phyloP scores from a whole-genome alignment of 2,113 vertebrate species.

The Myrmophylax atrothorax region DNA sequence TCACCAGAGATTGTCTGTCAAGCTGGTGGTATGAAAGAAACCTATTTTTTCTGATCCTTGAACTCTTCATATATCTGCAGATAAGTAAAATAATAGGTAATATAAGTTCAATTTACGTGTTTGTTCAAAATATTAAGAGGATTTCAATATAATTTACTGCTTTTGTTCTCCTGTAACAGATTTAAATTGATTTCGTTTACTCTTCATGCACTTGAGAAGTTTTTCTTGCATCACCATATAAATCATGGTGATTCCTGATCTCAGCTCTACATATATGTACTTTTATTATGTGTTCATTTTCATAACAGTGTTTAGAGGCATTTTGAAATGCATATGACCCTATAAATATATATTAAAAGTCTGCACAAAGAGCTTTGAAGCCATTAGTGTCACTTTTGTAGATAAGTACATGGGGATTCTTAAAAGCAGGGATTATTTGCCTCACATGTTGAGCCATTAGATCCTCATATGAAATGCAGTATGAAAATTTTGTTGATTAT shows the following conservation, averaged over 20 bases:
- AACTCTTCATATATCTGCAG: background rate
- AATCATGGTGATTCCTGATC: background rate
- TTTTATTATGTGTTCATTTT: background rate
- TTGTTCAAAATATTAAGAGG: background rate
- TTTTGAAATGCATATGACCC: background rate
- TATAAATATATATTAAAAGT: background rate
- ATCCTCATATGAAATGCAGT: background rate
- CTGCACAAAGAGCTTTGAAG: slow-evolving; percentile 7
- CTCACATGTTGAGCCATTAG: background rate
- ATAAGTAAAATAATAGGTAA: background rate
- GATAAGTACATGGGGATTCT: slow-evolving; percentile 2
- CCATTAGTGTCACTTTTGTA: background rate
- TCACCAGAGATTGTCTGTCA: background rate
- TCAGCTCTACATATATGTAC: background rate
- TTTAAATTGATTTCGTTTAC: background rate
- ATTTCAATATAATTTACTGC: background rate
- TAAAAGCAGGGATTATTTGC: slow-evolving; percentile 12
- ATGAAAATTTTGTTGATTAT: background rate
- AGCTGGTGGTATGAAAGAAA: background rate
- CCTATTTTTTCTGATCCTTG: background rate
- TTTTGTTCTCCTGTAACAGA: background rate
- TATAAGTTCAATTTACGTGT: background rate
- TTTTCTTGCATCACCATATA: background rate
- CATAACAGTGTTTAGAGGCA: background rate
- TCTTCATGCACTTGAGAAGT: background rate